These are phyloP conservation scores for Gobionotothen gibberifrons DNA, from an alignment of 2,797 vertebrate species.

Conservation along the genomic window DNA sequence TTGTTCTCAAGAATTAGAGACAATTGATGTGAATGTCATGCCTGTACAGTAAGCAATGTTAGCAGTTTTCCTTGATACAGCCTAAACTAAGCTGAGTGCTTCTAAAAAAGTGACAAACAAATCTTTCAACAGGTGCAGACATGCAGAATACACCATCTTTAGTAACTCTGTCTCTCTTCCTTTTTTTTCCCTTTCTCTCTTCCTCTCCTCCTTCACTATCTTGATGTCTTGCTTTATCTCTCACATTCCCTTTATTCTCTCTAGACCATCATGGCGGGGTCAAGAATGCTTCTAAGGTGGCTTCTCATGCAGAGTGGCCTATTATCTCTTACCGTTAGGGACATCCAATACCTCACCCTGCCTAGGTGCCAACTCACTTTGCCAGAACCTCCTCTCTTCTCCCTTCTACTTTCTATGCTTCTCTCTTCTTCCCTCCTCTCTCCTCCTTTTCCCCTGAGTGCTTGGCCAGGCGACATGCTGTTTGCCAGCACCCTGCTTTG, in stretches of 20 bases:
- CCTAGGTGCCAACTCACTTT: constrained; percentile 83
- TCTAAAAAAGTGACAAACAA: not conserved
- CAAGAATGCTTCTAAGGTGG: constrained; percentile 85
- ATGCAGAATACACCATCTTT: not conserved
- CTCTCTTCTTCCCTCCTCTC: constrained; percentile 41
- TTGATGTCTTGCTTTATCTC: constrained; percentile 33
- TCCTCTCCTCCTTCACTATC: constrained; percentile 17
- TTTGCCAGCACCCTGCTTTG: constrained; percentile 86
- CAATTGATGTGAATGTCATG: not conserved
- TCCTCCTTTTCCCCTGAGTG: constrained; percentile 42
- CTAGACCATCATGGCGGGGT: constrained; percentile 75
- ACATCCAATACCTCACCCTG: constrained; percentile 88
- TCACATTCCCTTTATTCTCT: constrained; percentile 73
- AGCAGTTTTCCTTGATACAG: not conserved
- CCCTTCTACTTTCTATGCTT: constrained; percentile 32
- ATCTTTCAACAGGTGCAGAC: not conserved
- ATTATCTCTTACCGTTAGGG: constrained; percentile 86
- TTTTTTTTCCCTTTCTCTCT: constrained; percentile 4
- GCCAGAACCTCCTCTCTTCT: constrained; percentile 59
- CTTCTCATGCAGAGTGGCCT: constrained; percentile 80
- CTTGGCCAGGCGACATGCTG: constrained; percentile 82
- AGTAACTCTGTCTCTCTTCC: not conserved
- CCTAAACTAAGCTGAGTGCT: not conserved
- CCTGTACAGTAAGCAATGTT: rapidly evolving
- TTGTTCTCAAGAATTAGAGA: not conserved